phyloP scores from a whole-genome alignment of 1,140 invertebrate genomes.

The Psix sp. region DNA sequence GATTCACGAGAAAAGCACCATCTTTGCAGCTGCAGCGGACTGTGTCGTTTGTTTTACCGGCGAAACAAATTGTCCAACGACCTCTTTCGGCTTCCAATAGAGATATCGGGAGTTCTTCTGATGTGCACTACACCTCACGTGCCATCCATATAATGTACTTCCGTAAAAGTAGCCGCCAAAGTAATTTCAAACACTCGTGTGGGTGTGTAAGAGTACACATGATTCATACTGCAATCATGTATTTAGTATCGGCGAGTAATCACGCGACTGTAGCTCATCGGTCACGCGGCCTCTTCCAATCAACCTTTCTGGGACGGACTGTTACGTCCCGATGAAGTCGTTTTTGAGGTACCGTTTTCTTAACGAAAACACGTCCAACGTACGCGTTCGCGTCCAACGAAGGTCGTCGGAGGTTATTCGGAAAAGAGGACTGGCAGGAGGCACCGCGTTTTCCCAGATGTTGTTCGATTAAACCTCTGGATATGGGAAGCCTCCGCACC shows the following conservation, averaged over 20 bases:
- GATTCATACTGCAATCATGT: constrained; percentile 34
- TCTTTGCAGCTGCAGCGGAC: too few relatives aligned
- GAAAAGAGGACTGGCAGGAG: constrained; percentile 20
- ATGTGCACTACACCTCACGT: neutral
- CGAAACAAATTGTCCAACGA: constrained; percentile 2
- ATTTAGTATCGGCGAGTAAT: constrained; percentile 39
- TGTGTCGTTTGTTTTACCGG: constrained; percentile 2
- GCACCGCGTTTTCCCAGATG: constrained; percentile 23
- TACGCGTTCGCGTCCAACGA: neutral
- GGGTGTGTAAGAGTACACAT: constrained; percentile 19
- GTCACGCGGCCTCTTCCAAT: constrained; percentile 10
- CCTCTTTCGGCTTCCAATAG: neutral
- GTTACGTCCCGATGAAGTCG: neutral
- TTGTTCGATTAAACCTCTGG: constrained; percentile 14
- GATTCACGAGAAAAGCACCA: neutral
- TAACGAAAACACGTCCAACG: neutral
- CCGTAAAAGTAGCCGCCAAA: constrained; percentile 35
- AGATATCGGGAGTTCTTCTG: too few relatives aligned
- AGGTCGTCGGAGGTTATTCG: constrained; percentile 4
- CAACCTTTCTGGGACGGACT: constrained; percentile 15
- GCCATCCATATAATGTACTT: constrained; percentile 17
- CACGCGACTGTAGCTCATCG: constrained; percentile 17
- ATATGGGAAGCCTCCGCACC: constrained; percentile 33
- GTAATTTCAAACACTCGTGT: constrained; percentile 32
- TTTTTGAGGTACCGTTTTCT: constrained; percentile 21